phyloP scores from a whole-genome alignment of 2,888 invertebrate species.

The Eristalis pertinax region DNA sequence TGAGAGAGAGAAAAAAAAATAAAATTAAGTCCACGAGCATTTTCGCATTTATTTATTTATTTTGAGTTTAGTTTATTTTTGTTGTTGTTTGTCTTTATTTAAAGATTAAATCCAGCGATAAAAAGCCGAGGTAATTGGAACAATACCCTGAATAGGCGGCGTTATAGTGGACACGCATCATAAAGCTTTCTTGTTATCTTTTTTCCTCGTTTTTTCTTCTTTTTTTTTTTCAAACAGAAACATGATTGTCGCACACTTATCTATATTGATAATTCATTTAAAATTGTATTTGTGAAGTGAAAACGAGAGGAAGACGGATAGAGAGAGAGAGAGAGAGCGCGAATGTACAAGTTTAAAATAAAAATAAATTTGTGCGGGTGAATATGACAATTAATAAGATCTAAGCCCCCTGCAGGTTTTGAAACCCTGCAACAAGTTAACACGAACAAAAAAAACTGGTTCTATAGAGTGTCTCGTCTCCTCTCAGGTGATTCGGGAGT shows the following conservation, averaged over 20 bases:
- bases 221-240: constrained; percentile 1
- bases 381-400: constrained; percentile 13
- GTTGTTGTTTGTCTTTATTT: constrained; percentile 5
- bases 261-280: constrained; percentile 20
- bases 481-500: constrained; percentile 5
- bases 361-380: constrained; percentile 27
- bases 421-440: constrained; percentile 27
- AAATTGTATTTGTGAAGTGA: background rate
- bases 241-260: constrained; percentile 27
- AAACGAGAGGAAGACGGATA: background rate
- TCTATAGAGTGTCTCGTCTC: constrained; percentile 5
- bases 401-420: constrained; percentile 25
- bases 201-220: background rate
- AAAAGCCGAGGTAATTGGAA: constrained; percentile 53
- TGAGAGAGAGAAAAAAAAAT: constrained; percentile 15
- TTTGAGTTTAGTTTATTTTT: constrained; percentile 9
- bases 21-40: constrained; percentile 39
- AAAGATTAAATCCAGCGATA: constrained; percentile 38
- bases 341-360: constrained; percentile 15
- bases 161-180: constrained; percentile 7
- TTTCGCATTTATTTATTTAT: constrained; percentile 7
- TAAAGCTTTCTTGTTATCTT: constrained; percentile 31
- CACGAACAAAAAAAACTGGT: constrained; percentile 28
- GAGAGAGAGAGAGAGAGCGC: background rate
- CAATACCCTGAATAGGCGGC: constrained; percentile 38